Base-by-base conservation (phyloP, 2,113 vertebrate species). In the Chionodraco myersi region DNA sequence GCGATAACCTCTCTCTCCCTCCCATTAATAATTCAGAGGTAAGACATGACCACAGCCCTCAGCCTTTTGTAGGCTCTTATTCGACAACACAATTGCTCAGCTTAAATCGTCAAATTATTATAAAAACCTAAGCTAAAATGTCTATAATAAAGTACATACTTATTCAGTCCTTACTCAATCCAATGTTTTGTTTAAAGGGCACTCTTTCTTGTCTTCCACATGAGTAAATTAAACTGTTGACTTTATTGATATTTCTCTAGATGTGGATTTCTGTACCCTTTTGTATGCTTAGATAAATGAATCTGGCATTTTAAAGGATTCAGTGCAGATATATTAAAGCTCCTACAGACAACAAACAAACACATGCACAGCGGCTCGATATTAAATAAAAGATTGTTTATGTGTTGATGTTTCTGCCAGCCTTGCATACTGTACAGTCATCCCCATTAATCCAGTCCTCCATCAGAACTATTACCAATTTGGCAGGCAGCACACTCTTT, bases 281-380 rank as follows among this genome's bases (percentile, higher is more conserved):
- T 30, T 44, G 26, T 58, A 10, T n/a, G 10, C 15, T 44, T 45
- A 9, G 34, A 58, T 64, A 18, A n/a, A 41, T 67, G n/a, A 70
- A 60, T 71, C 51, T 44, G 16, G 48, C 45, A 47, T 60, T 84
- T 65, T 12, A 41, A 30, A 72, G 16, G 2, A 12, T 74, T 68
- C 21, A 63, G 8, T 6, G 23, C 13, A 36, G 58, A 58, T 58
- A 48, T 52, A 52, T 48, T 7, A 26, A 53, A 66, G 10, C 51
- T 53, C 47, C 44, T 10, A n/a, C 48, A 61, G 21, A 51, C 6
- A 53, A 54, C 7, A 45, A 47, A 44, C 6, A 36, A 60, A 74
- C 36, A 72, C 65, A 64, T 45, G 18, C 49, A 58, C 1, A 48
- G 5, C 16, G 30, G 14, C 23, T 53, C 44, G 48, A 3, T 47